phyloP scores from a whole-genome alignment of 2,113 vertebrate genomes.

The Pogonocichla stellata region DNA sequence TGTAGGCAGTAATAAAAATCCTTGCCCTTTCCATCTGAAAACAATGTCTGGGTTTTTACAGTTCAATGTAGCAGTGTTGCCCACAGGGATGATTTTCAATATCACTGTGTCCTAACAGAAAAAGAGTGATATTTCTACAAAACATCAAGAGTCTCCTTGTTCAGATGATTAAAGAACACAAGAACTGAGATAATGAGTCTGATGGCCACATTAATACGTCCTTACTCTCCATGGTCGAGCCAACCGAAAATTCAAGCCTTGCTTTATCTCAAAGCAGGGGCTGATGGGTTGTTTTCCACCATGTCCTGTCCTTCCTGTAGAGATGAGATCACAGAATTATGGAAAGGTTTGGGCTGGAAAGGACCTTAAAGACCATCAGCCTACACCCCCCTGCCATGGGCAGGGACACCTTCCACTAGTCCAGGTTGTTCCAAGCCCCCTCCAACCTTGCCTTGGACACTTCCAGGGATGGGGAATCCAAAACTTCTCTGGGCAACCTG shows the following conservation, averaged over 20 bases:
- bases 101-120: not conserved
- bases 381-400: not conserved
- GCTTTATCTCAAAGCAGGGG: not conserved
- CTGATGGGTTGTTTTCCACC: not conserved
- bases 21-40: slow-evolving; percentile 1
- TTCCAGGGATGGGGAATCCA: not conserved
- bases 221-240: not conserved
- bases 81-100: not conserved
- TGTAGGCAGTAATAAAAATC: not conserved
- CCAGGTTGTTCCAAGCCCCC: rapidly evolving
- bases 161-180: not conserved
- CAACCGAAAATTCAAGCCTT: not conserved
- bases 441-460: not conserved
- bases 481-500: not conserved
- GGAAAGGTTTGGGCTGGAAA: not conserved
- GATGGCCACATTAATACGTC: not conserved
- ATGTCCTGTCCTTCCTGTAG: not conserved
- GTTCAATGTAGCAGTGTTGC: not conserved
- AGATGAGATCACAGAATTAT: not conserved
- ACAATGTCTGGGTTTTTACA: not conserved
- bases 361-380: not conserved
- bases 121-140: not conserved
- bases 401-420: not conserved
- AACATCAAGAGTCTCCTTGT: not conserved
- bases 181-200: not conserved